phyloP scores from a whole-genome alignment of 2,888 invertebrate genomes.

The Cordilura impudica region DNA sequence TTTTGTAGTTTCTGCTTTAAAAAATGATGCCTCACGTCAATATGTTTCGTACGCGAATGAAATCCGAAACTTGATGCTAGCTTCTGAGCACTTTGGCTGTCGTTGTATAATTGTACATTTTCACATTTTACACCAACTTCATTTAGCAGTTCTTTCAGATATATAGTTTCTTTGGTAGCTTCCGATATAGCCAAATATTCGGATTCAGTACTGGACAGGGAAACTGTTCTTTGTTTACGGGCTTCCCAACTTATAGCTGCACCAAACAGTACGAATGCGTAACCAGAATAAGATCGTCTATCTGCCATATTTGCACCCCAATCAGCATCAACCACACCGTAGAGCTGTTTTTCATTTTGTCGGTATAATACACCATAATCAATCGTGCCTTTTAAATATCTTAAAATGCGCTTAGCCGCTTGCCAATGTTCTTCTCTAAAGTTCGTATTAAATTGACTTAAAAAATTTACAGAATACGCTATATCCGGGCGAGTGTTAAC shows the following conservation, averaged over 20 bases:
- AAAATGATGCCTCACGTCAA: slow-evolving; percentile 18
- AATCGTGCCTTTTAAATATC: slow-evolving; percentile 54
- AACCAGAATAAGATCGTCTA: slow-evolving; percentile 56
- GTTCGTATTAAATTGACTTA: slow-evolving; percentile 49
- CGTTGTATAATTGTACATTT: slow-evolving; percentile 39
- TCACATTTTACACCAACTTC: slow-evolving; percentile 43
- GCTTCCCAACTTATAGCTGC: slow-evolving; percentile 56
- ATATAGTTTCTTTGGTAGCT: slow-evolving; percentile 50
- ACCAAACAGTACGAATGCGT: slow-evolving; percentile 38
- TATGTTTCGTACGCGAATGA: slow-evolving; percentile 13
- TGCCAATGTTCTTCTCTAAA: slow-evolving; percentile 58
- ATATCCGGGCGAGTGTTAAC: slow-evolving; percentile 50
- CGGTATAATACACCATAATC: slow-evolving; percentile 42
- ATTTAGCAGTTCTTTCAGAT: slow-evolving; percentile 25
- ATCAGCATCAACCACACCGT: slow-evolving; percentile 58
- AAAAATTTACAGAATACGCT: slow-evolving; percentile 20
- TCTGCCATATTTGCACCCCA: slow-evolving; percentile 51
- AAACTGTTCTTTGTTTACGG: slow-evolving; percentile 58
- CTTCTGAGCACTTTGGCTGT: slow-evolving; percentile 1
- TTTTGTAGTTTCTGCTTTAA: background rate
- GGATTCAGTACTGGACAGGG: slow-evolving; percentile 56
- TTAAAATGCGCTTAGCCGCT: slow-evolving; percentile 56
- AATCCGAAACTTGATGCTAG: background rate
- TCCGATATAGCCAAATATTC: slow-evolving; percentile 57
- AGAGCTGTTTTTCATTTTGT: slow-evolving; percentile 11